phyloP scores from a whole-genome alignment of 2,888 invertebrate species.

The Hirtodrosophila confusa region DNA sequence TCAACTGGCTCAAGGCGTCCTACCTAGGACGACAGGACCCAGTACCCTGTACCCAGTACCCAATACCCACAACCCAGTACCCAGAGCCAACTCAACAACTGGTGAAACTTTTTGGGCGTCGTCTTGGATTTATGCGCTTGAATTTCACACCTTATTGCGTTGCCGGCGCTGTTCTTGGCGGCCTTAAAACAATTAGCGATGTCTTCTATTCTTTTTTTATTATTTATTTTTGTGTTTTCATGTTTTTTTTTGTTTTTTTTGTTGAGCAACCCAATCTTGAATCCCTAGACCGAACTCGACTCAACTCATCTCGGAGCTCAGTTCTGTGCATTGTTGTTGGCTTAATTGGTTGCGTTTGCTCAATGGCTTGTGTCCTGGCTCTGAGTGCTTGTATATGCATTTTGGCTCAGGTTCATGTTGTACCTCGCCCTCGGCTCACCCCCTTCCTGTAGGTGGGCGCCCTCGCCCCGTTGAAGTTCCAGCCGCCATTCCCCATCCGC shows the following conservation, averaged over 20 bases:
- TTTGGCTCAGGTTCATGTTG: constrained; percentile 57
- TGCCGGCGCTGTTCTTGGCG: constrained; percentile 32
- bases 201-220: constrained; percentile 27
- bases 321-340: constrained; percentile 30
- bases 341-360: constrained; percentile 68
- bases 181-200: constrained; percentile 74
- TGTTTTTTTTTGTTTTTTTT: neutral
- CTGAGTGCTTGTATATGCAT: constrained; percentile 44
- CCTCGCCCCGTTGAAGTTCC: constrained; percentile 24
- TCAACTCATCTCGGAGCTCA: constrained; percentile 14
- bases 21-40: neutral
- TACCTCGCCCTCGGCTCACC: no score
- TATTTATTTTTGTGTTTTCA: neutral
- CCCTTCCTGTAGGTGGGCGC: no score
- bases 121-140: constrained; percentile 64
- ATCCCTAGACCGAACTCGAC: constrained; percentile 9
- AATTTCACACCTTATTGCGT: constrained; percentile 78
- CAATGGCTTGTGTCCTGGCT: constrained; percentile 58
- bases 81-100: constrained; percentile 15
- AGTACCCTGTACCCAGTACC: no score
- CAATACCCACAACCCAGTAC: neutral
- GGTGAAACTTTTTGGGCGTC: constrained; percentile 35
- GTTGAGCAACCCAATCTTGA: constrained; percentile 34
- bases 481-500: constrained; percentile 18
- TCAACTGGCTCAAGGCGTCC: constrained; percentile 50